Conservation (phyloP, 2,797 vertebrate genomes). For the Setipinna tenuifilis region DNA sequence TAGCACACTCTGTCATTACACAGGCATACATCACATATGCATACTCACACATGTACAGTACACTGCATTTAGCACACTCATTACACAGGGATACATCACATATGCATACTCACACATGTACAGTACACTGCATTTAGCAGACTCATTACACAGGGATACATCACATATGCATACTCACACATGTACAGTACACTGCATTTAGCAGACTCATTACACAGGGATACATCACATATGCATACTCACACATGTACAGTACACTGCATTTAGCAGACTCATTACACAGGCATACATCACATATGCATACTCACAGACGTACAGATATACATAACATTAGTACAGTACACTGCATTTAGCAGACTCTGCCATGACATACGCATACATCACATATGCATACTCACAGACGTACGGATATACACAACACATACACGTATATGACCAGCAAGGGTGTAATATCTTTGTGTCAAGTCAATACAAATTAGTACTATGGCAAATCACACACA, state of each 20-base stretch:
- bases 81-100: not conserved
- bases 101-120: constrained; percentile 24
- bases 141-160: no score
- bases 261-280: not conserved
- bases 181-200: not conserved
- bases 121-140: not conserved
- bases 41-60: no score
- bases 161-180: no score
- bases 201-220: no score
- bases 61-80: no score
- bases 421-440: constrained; percentile 25
- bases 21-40: not conserved
- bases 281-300: not conserved
- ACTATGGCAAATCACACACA: no score
- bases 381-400: not conserved
- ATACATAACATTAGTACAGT: not conserved
- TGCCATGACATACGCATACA: not conserved
- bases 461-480: no score
- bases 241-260: not conserved
- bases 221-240: no score
- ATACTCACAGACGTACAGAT: no score
- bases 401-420: not conserved
- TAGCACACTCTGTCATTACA: no score
- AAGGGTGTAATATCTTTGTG: no score
- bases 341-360: no score